Percentiles rank a stretch among this genome's conserved stretches.
These are phyloP conservation scores for Campaea margaritaria DNA, from an alignment of 2,888 invertebrate species.

Conservation along the genomic window DNA sequence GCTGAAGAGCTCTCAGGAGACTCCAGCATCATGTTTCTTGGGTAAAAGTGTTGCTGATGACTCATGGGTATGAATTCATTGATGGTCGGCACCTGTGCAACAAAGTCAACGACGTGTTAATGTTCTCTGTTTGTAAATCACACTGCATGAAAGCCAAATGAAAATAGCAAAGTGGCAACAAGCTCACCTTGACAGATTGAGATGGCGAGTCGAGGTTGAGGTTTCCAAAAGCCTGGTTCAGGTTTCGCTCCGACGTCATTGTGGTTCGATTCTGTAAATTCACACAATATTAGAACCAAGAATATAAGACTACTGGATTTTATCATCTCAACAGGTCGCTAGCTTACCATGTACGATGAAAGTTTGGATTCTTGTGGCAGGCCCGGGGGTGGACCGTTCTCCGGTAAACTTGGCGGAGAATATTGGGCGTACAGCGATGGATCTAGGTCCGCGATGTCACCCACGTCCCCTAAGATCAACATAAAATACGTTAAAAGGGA, in stretches of 20 bases:
- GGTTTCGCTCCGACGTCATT: constrained; percentile 63
- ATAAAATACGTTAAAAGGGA: background rate
- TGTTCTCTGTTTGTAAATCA: background rate
- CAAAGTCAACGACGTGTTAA: background rate
- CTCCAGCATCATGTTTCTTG: constrained; percentile 59
- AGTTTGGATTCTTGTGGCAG: constrained; percentile 94
- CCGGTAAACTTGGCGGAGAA: constrained; percentile 88
- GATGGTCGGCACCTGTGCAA: constrained; percentile 59
- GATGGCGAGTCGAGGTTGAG: constrained; percentile 71
- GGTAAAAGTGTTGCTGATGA: constrained; percentile 53
- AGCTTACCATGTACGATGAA: constrained; percentile 91
- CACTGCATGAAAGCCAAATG: background rate
- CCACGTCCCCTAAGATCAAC: constrained; percentile 41
- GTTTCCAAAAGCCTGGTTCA: constrained; percentile 67
- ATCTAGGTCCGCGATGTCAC: constrained; percentile 86
- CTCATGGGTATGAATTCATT: constrained; percentile 74
- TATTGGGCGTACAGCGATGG: constrained; percentile 88
- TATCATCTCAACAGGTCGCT: background rate
- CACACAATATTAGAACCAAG: constrained; percentile 3
- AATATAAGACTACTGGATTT: background rate
- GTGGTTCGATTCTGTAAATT: constrained; percentile 70
- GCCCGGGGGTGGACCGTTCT: constrained; percentile 89
- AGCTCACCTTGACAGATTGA: constrained; percentile 63
- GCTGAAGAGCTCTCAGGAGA: constrained; percentile 69
- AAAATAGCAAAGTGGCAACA: background rate